A percentile compares a stretch with the other conserved stretches of the same genome.
phyloP scores from a whole-genome alignment of 2,888 invertebrate genomes.

The Drosophila neutralis region DNA sequence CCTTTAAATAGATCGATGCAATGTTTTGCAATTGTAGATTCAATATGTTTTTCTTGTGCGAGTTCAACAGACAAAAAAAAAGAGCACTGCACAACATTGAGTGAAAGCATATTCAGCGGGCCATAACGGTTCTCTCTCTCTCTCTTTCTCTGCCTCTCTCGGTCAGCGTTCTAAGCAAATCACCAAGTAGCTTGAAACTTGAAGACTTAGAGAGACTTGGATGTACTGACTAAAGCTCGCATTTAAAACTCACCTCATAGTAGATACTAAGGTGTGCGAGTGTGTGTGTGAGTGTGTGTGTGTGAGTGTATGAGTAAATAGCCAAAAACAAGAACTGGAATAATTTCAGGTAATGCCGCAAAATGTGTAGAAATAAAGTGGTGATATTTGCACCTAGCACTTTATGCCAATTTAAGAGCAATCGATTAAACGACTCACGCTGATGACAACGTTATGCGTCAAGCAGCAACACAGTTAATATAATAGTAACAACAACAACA shows the following conservation, averaged over 20 bases:
- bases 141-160: not conserved
- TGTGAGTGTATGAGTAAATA: slow-evolving; percentile 1
- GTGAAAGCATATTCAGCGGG: slow-evolving; percentile 38
- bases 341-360: slow-evolving; percentile 30
- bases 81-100: slow-evolving; percentile 3
- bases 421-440: slow-evolving; percentile 4
- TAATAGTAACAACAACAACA: not conserved
- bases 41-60: slow-evolving; percentile 1
- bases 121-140: slow-evolving; percentile 27
- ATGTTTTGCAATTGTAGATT: slow-evolving; percentile 32
- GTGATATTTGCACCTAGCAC: not conserved
- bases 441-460: slow-evolving; percentile 4
- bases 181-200: not conserved
- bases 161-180: not conserved
- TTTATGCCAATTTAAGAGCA: slow-evolving; percentile 9
- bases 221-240: not conserved
- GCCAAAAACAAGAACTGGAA: not conserved
- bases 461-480: slow-evolving; percentile 1
- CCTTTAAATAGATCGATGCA: slow-evolving; percentile 35
- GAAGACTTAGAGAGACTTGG: not conserved
- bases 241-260: slow-evolving; percentile 18
- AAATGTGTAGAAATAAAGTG: slow-evolving; percentile 16
- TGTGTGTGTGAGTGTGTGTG: not conserved
- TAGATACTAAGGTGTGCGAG: not conserved
- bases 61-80: slow-evolving; percentile 3